Evolutionary conservation across 1,140 invertebrate genomes (phyloP).

Genomic region (Pseudobourletiella spinata): DNA sequence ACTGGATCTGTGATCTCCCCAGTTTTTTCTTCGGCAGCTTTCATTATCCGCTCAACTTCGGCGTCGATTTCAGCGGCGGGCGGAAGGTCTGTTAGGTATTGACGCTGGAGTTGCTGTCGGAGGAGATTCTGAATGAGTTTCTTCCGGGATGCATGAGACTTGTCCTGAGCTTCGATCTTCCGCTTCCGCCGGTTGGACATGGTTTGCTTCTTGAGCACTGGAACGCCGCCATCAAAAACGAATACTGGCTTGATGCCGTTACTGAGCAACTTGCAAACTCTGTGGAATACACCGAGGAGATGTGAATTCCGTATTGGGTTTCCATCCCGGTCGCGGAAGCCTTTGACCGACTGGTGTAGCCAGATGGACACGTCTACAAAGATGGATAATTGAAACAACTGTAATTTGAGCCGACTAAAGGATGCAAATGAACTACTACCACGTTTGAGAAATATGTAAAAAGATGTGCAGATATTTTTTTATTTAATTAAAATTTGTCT

Average conservation of each 20-base stretch:
- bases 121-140: slow-evolving; percentile 59
- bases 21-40: slow-evolving; percentile 31
- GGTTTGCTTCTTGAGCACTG: slow-evolving; percentile 81
- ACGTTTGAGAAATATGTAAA: too few relatives aligned
- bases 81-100: slow-evolving; percentile 38
- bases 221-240: slow-evolving; percentile 71
- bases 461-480: too few relatives aligned
- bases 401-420: neutral
- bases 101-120: slow-evolving; percentile 37
- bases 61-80: slow-evolving; percentile 20
- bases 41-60: neutral
- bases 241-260: slow-evolving; percentile 95
- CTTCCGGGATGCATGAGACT: slow-evolving; percentile 61
- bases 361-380: slow-evolving; percentile 92
- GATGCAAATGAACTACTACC: too few relatives aligned
- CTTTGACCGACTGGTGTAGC: slow-evolving; percentile 94
- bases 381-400: neutral
- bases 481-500: too few relatives aligned
- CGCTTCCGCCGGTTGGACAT: slow-evolving; percentile 70
- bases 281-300: slow-evolving; percentile 80
- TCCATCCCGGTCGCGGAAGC: slow-evolving; percentile 78
- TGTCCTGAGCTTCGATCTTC: slow-evolving; percentile 58
- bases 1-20: slow-evolving; percentile 15
- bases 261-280: slow-evolving; percentile 92
- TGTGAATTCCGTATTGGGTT: slow-evolving; percentile 78